These are phyloP conservation scores for Machaerirhynchus nigripectus DNA, from an alignment of 2,113 vertebrate species.

Conservation along the genomic window DNA sequence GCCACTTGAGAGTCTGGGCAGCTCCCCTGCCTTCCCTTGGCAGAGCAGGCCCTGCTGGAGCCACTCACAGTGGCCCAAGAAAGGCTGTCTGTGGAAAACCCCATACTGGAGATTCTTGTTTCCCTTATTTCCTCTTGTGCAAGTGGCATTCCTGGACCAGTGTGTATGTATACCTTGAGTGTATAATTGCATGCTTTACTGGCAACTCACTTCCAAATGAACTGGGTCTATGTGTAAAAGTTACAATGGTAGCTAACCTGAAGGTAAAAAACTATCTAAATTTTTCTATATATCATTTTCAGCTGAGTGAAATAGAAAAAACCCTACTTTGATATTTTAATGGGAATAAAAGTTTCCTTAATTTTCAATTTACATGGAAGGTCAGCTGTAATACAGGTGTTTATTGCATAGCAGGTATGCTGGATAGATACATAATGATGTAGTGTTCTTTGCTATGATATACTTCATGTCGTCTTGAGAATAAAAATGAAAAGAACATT, in stretches of 20 bases:
- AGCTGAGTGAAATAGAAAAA: conserved; percentile 11
- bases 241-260: conserved; percentile 11
- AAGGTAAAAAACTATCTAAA: conserved; percentile 40
- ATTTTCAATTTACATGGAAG: conserved; percentile 48
- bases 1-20: neutral
- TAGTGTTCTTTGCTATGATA: neutral
- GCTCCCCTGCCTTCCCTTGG: neutral
- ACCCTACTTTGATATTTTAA: conserved; percentile 1
- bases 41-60: neutral
- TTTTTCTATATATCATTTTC: conserved; percentile 18
- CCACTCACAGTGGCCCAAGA: neutral
- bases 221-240: neutral
- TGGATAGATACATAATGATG: conserved; percentile 18
- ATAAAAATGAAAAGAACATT: neutral
- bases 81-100: neutral
- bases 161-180: accelerated
- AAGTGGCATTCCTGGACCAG: neutral
- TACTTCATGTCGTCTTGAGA: neutral
- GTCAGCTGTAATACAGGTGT: neutral
- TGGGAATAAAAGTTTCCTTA: conserved; percentile 42
- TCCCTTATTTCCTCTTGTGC: neutral
- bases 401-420: neutral
- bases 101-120: accelerated
- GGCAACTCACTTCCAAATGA: neutral
- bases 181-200: neutral